Evolutionary conservation across 2,797 vertebrate genomes (phyloP).

Genomic region (Chrysocyon brachyurus): DNA sequence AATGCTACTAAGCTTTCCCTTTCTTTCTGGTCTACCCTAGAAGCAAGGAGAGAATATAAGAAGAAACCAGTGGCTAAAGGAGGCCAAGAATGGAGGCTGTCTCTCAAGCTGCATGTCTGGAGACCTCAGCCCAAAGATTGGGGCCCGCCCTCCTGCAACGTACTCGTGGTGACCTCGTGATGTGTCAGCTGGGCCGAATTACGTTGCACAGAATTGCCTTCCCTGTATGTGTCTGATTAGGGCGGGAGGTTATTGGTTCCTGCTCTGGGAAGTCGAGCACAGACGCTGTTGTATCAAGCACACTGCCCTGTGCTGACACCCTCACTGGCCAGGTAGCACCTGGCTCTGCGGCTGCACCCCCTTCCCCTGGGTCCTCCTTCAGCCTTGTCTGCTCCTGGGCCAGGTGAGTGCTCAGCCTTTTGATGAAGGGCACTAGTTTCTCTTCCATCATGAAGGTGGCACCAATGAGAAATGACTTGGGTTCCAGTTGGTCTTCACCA

Average conservation of each 20-base stretch:
- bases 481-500: not conserved
- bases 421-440: not conserved
- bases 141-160: not conserved
- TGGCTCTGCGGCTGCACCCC: rapidly evolving
- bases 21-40: not conserved
- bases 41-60: not conserved
- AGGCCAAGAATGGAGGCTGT: not conserved
- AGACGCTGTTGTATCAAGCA: rapidly evolving
- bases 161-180: rapidly evolving
- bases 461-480: not conserved
- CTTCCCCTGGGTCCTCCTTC: not conserved
- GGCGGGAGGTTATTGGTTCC: not conserved
- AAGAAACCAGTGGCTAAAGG: not conserved
- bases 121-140: not conserved
- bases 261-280: not conserved
- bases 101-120: not conserved
- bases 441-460: not conserved
- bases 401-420: not conserved
- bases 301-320: not conserved
- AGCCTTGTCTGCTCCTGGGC: not conserved
- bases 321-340: rapidly evolving
- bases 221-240: not conserved
- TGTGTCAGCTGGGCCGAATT: not conserved
- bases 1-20: not conserved
- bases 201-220: not conserved